These are phyloP conservation scores for Triops longicaudatus DNA, from an alignment of 1,140 invertebrate genomes.

Conservation along the genomic window DNA sequence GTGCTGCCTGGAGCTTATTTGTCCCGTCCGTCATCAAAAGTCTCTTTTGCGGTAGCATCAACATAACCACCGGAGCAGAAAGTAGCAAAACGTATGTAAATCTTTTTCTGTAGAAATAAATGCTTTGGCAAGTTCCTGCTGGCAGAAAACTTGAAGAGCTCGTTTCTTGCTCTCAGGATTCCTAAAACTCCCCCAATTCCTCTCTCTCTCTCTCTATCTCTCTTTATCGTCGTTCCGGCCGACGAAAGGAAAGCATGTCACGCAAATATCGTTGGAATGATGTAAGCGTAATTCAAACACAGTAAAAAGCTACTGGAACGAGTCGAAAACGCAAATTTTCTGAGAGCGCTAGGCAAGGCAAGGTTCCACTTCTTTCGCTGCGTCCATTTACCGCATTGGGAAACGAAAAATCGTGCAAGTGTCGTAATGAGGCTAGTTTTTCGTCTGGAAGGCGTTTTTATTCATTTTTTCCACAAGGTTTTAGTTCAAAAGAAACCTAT, in stretches of 20 bases:
- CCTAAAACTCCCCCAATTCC: not conserved
- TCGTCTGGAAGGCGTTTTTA: not conserved
- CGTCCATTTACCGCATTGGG: no score
- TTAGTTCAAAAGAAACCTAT: not conserved
- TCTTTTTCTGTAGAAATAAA: not conserved
- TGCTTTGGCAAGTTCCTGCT: conserved; percentile 1
- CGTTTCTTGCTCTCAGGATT: not conserved
- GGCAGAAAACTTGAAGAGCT: not conserved
- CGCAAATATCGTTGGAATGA: no score
- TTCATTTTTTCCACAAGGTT: not conserved
- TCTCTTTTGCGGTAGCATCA: not conserved
- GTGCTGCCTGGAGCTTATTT: not conserved
- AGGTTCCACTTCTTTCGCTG: no score
- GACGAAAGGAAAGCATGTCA: no score
- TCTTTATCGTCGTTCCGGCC: no score
- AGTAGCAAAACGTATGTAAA: not conserved
- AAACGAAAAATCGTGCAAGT: no score
- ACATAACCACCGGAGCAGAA: not conserved
- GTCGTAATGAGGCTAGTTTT: not conserved
- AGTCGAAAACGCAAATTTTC: no score
- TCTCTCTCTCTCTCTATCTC: no score
- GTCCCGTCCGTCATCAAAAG: conserved; percentile 10
- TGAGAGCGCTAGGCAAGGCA: no score
- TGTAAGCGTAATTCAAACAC: no score
- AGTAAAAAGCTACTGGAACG: no score